Percentiles rank a stretch among this genome's conserved stretches.
phyloP scores from a whole-genome alignment of 2,888 invertebrate genomes.

The Leptopilina myrica region DNA sequence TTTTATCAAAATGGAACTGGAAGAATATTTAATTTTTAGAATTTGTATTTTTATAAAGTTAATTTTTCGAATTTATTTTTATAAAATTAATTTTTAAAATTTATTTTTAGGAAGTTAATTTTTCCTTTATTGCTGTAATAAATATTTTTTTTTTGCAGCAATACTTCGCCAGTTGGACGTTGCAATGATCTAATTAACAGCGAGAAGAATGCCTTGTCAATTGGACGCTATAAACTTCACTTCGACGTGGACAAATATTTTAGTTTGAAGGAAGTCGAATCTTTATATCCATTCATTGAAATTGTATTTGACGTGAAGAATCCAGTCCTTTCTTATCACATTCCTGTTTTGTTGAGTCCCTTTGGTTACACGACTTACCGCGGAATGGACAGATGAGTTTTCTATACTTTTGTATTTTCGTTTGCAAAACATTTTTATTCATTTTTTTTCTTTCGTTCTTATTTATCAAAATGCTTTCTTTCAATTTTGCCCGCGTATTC shows the following conservation, averaged over 20 bases:
- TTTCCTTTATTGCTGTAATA: neutral
- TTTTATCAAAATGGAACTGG: no score
- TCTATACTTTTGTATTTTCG: neutral
- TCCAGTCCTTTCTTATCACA: constrained; percentile 84
- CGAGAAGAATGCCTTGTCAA: constrained; percentile 78
- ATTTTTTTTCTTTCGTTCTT: neutral
- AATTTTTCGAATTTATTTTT: no score
- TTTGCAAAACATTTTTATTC: neutral
- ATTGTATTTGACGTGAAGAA: constrained; percentile 84
- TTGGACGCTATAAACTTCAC: constrained; percentile 85
- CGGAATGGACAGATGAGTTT: constrained; percentile 78
- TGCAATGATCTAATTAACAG: constrained; percentile 81
- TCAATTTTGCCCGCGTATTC: neutral
- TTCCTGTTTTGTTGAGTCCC: constrained; percentile 86
- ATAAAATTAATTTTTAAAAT: no score
- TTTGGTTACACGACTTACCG: constrained; percentile 88
- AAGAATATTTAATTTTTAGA: no score
- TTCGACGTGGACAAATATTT: constrained; percentile 87
- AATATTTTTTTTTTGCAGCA: constrained; percentile 65
- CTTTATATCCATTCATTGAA: constrained; percentile 88
- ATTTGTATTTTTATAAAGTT: neutral
- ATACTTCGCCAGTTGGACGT: constrained; percentile 83
- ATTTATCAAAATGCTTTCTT: neutral
- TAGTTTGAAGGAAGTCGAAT: constrained; percentile 79
- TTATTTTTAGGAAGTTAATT: neutral